These are phyloP conservation scores for Tortricodes alternella DNA, from an alignment of 2,888 invertebrate species.

Conservation along the genomic window DNA sequence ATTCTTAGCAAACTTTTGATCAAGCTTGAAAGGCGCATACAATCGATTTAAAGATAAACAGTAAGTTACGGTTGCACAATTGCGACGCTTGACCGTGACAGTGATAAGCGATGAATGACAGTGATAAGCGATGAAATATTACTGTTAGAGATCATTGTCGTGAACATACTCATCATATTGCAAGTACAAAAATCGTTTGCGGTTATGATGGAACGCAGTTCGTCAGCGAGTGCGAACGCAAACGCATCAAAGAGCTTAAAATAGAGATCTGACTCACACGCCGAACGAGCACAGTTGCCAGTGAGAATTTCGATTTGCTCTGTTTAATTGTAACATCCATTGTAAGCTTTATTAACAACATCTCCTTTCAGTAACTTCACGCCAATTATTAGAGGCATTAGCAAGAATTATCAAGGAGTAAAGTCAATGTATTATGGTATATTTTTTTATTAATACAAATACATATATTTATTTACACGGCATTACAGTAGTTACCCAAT, in stretches of 20 bases:
- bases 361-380: slow-evolving; percentile 8
- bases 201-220: slow-evolving; percentile 26
- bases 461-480: too few species aligned
- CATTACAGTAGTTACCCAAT: too few species aligned
- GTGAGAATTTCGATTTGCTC: slow-evolving; percentile 3
- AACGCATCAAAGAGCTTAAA: slow-evolving; percentile 57
- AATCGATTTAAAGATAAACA: neutral
- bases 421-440: too few species aligned
- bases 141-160: neutral
- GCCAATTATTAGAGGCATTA: slow-evolving; percentile 6
- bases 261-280: slow-evolving; percentile 67
- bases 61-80: neutral
- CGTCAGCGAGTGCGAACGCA: slow-evolving; percentile 14
- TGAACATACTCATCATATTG: neutral
- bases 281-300: slow-evolving; percentile 41
- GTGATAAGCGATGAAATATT: neutral
- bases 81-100: neutral
- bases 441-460: too few species aligned
- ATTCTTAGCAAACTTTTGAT: slow-evolving; percentile 6
- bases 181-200: slow-evolving; percentile 4
- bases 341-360: slow-evolving; percentile 8
- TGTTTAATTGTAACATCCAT: slow-evolving; percentile 16
- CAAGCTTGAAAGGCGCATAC: neutral
- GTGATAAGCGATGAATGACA: neutral
- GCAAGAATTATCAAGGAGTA: slow-evolving; percentile 2